phyloP scores from a whole-genome alignment of 1,140 invertebrate genomes.

The Plodia interpunctella region DNA sequence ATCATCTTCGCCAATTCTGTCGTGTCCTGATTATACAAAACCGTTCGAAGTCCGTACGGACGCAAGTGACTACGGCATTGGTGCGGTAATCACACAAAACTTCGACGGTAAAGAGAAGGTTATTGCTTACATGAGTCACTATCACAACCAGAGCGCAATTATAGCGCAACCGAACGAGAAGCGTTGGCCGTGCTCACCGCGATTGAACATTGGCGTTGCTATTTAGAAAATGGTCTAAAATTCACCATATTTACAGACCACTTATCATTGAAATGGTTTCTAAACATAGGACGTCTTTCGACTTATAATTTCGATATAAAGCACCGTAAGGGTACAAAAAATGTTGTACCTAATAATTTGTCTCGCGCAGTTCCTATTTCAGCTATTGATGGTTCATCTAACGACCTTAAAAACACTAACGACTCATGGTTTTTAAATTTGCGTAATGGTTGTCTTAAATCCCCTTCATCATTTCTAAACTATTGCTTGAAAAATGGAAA shows the following conservation, averaged over 20 bases:
- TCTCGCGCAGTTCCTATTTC: background rate
- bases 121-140: too few species aligned
- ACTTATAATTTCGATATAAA: conserved; percentile 22
- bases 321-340: conserved; percentile 17
- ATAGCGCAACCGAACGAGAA: background rate
- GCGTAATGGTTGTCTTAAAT: conserved; percentile 14
- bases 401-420: background rate
- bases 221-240: conserved; percentile 3
- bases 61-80: too few species aligned
- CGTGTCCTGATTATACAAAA: too few species aligned
- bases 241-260: conserved; percentile 2
- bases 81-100: too few species aligned
- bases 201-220: conserved; percentile 6
- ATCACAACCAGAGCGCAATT: too few species aligned
- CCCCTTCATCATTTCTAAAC: conserved; percentile 18
- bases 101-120: background rate
- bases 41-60: too few species aligned
- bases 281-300: conserved; percentile 16
- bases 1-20: too few species aligned
- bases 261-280: background rate
- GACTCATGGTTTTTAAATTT: conserved; percentile 21
- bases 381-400: too few species aligned
- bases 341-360: conserved; percentile 20
- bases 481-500: conserved; percentile 18
- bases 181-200: background rate